phyloP scores from a whole-genome alignment of 2,113 vertebrate genomes.

The Grallaria varia region DNA sequence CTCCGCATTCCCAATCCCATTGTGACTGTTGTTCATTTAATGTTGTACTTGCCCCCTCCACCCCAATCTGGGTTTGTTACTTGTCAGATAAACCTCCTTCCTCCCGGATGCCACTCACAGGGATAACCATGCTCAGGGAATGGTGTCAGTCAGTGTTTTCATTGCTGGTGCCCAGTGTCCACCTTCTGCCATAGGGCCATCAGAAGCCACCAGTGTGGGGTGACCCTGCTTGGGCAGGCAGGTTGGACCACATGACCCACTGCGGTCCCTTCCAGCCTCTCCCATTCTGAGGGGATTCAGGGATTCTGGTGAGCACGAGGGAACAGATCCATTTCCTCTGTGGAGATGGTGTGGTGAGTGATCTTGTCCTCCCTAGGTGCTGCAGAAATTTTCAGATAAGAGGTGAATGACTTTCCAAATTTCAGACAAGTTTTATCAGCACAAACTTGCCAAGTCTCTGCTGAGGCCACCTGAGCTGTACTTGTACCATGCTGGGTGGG shows the following conservation, averaged over 20 bases:
- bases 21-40: background rate
- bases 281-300: background rate
- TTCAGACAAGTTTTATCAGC: background rate
- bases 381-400: background rate
- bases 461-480: background rate
- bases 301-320: background rate
- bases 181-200: background rate
- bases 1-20: background rate
- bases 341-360: background rate
- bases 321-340: background rate
- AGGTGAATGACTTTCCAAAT: background rate
- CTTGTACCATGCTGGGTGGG: background rate
- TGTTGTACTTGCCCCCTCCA: background rate
- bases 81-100: background rate
- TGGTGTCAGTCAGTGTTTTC: background rate
- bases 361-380: background rate
- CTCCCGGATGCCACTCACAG: background rate
- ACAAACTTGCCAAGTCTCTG: background rate
- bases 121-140: background rate
- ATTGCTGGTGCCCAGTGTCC: background rate
- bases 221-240: background rate
- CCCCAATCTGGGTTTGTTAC: fast-evolving
- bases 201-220: background rate
- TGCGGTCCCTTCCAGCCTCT: background rate
- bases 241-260: background rate